phyloP scores from a whole-genome alignment of 2,797 vertebrate species.

The Mormyrus hasselquistii region DNA sequence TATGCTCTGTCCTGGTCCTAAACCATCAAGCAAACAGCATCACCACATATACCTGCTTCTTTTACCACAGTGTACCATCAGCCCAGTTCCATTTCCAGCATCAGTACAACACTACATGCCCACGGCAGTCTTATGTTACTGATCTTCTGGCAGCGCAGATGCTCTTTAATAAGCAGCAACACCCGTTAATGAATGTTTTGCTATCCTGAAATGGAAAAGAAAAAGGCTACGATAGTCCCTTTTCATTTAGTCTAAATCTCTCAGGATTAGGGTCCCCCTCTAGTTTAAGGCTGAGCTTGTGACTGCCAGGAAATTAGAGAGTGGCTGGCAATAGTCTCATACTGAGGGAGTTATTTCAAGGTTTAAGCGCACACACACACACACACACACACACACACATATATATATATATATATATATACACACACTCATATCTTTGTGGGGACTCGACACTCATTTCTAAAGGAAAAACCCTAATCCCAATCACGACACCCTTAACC shows the following conservation, averaged over 20 bases:
- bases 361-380: neutral
- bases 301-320: constrained; percentile 25
- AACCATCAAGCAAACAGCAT: neutral
- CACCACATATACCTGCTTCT: neutral
- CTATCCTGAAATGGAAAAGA: constrained; percentile 12
- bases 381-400: no score
- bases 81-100: neutral
- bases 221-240: neutral
- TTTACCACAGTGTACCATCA: neutral
- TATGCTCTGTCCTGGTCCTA: neutral
- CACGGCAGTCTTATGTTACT: neutral
- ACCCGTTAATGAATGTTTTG: constrained; percentile 24
- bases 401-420: no score
- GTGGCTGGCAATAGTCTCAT: neutral
- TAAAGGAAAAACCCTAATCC: neutral
- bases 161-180: constrained; percentile 26
- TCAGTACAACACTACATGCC: neutral
- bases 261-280: constrained; percentile 10
- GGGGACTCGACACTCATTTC: neutral
- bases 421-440: neutral
- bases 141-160: neutral
- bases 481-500: neutral
- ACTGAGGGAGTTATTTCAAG: constrained; percentile 4
- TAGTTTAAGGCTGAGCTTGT: neutral
- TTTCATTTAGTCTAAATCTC: constrained; percentile 11